Evolutionary conservation across 2,888 invertebrate genomes (phyloP), one percentile per base, ranked within the genome.

Genomic region (Leucozona laternaria): DNA sequence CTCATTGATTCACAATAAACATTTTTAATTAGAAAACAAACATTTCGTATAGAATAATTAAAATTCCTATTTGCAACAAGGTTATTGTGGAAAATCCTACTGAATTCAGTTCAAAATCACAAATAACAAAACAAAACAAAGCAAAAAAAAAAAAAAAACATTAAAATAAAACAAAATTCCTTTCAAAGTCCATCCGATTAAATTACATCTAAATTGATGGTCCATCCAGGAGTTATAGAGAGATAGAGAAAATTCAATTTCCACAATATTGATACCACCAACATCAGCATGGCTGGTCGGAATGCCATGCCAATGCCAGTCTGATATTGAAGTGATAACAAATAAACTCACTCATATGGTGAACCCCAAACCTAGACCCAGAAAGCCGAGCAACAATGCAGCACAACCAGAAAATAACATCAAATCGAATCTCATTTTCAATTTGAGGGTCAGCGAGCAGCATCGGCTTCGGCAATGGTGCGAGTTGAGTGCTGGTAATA

Each of bases 361-460:
- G 60, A 72, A 77, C 84, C 71, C 72, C 68, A 78, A 80, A 77
- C 85, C 80, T 50, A 77, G 73, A 70, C 77, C 71, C 76, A 77
- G 55, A 77, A 80, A 76, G 60, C 76, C 76, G 60, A 81, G 70
- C 62, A 85, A 85, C 80, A 85, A 77, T 73, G 68, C 60, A 28
- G 17, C 31, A 48, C 72, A 48, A 77, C 68, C 80, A 76, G 80
- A 80, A 80, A 85, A 85, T 77, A 85, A 77, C 76, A 85, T 73
- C 77, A 72, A 77, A 81, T 85, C 72, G 77, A 85, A 85, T 85
- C 85, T 81, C 76, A 85, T 85, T 85, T 85, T 60, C 53, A 77
- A 81, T 77, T 62, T 85, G 80, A 81, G 80, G 85, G 80, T 77
- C 85, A 77, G 77, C 68, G 31, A 71, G 45, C 11, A 43, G 43